These are phyloP conservation scores for Notolabrus celidotus DNA, from an alignment of 2,797 vertebrate genomes.

Conservation along the genomic window DNA sequence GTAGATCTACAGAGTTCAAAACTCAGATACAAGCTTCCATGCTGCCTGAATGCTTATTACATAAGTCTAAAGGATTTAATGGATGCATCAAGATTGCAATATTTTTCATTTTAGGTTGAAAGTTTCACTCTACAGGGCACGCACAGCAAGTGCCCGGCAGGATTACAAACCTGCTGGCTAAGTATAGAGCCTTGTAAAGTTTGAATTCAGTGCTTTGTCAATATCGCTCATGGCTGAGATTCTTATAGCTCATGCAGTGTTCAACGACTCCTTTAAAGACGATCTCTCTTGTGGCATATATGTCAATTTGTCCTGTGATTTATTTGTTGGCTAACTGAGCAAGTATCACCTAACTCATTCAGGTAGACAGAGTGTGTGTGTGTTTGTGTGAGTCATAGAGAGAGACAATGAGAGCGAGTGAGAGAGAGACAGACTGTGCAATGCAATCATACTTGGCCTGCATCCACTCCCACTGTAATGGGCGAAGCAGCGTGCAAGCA, in stretches of 20 bases:
- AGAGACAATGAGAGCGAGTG: conserved; percentile 23
- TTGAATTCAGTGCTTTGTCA: conserved; percentile 80
- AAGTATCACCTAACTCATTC: conserved; percentile 84
- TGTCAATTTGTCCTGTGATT: conserved; percentile 87
- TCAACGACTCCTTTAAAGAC: conserved; percentile 78
- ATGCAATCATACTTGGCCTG: conserved; percentile 81
- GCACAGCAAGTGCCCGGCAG: neutral
- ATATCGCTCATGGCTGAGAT: conserved; percentile 78
- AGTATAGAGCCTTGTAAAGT: conserved; percentile 50
- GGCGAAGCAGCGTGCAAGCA: conserved; percentile 81
- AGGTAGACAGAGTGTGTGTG: conserved; percentile 61
- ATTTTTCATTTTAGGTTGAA: conserved; percentile 9
- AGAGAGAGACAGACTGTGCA: conserved; percentile 60
- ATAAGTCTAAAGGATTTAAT: conserved; percentile 14
- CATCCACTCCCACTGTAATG: conserved; percentile 83
- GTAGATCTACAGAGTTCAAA: conserved; percentile 18
- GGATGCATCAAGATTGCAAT: conserved; percentile 20
- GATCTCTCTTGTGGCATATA: conserved; percentile 80
- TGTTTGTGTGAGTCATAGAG: conserved; percentile 50
- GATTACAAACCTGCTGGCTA: conserved; percentile 42
- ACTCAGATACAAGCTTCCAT: neutral
- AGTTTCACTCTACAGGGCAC: neutral
- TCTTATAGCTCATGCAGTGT: conserved; percentile 64
- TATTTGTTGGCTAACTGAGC: conserved; percentile 85
- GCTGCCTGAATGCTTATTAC: conserved; percentile 9